Base-by-base conservation (phyloP, 2,113 vertebrate genomes). In the Cinclus mexicanus region DNA sequence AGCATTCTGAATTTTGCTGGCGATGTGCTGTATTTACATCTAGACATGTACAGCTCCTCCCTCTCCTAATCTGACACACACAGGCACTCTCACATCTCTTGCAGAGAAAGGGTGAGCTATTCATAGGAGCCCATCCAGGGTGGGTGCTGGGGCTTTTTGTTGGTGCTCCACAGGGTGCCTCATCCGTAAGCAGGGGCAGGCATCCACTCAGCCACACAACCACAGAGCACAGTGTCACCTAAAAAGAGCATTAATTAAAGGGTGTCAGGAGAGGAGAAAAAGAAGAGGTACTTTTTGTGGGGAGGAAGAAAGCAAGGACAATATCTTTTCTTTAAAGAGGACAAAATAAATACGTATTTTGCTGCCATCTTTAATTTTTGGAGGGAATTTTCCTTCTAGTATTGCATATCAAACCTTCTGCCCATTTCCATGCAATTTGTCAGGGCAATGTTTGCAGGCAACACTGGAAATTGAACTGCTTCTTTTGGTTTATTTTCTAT, bases 191-290 rank as follows among this genome's bases (percentile, higher is more conserved):
- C 95, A 95, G 95, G 96, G 94, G 80, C 80, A 81, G 90, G 92
- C 93, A 90, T 77, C 91, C n/a, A 39, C 46, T 97, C 97, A 97
- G 52, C 79, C 95, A 83, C 75, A 31, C 93, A 97, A 87, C 81
- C 92, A 89, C 69, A 75, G 95, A 86, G 29, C 17, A 82, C 68
- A 47, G n/a, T 85, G 94, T 93, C 95, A 94, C 94, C 78, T 37
- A 65, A 85, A 95, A 71, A 65, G 68, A 84, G 59, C 21, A 17
- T 59, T 98, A 98, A 98, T 98, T 97, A 98, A 96, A 97, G 96
- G 96, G 89, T 98, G 97, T 96, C 97, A 97, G 65, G 29, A 93
- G 8, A 87, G 53, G 22, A 41, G 37, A 90, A 77, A 79, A 64
- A 72, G 26, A 94, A 29, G 61, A 17, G 12, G 5, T 14, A 1